Percentiles rank a stretch among this genome's conserved stretches.
Evolutionary conservation across 2,113 vertebrate species (phyloP).

Genomic region (Urocolius indicus): DNA sequence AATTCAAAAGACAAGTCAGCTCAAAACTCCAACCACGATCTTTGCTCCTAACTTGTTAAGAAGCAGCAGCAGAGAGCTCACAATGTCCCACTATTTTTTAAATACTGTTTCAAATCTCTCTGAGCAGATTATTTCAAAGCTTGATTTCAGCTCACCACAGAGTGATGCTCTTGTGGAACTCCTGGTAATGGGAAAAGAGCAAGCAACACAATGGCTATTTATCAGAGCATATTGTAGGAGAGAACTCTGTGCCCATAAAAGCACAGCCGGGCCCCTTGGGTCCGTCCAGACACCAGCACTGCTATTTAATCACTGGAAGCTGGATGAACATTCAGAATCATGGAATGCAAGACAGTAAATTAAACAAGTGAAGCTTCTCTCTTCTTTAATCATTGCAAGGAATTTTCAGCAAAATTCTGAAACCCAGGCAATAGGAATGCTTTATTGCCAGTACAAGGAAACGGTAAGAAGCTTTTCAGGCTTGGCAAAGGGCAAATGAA

Average conservation of each 20-base stretch:
- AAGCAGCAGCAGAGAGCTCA: background rate
- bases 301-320: conserved; percentile 9
- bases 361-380: conserved; percentile 23
- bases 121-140: conserved; percentile 49
- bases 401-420: background rate
- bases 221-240: conserved; percentile 39
- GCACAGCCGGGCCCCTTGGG: conserved; percentile 40
- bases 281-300: conserved; percentile 41
- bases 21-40: background rate
- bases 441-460: background rate
- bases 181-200: conserved; percentile 32
- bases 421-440: background rate
- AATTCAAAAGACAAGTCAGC: background rate
- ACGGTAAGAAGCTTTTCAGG: background rate
- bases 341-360: conserved; percentile 36
- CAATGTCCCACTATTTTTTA: conserved; percentile 13
- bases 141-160: background rate
- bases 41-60: conserved; percentile 4
- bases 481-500: background rate
- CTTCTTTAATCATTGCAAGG: background rate
- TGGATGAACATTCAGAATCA: conserved; percentile 36
- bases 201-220: conserved; percentile 19
- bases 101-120: conserved; percentile 40
- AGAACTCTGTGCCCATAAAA: conserved; percentile 55
- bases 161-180: conserved; percentile 31